phyloP scores from a whole-genome alignment of 2,797 vertebrate genomes.

The Apodemus agrarius region DNA sequence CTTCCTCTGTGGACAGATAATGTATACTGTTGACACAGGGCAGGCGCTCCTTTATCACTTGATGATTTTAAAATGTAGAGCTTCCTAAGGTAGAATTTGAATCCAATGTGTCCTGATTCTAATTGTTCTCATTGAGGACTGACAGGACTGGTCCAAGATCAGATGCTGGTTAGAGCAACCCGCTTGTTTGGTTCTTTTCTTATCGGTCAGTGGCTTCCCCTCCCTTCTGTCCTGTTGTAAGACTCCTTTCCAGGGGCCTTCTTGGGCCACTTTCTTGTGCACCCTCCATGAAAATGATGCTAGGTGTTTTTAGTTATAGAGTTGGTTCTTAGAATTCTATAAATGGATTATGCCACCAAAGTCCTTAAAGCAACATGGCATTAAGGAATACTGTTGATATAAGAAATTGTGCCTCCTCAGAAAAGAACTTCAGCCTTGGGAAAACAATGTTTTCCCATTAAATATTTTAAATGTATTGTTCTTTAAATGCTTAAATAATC shows the following conservation, averaged over 20 bases:
- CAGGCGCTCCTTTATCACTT: neutral
- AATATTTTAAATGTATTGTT: neutral
- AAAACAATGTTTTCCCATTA: neutral
- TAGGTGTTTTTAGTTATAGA: neutral
- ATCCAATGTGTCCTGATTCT: neutral
- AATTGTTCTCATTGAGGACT: neutral
- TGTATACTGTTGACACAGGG: neutral
- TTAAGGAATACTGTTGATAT: neutral
- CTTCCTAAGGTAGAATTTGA: neutral
- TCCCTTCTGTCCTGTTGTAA: neutral
- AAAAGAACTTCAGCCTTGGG: neutral
- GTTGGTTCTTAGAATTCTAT: neutral
- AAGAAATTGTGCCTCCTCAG: neutral
- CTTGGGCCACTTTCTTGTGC: neutral
- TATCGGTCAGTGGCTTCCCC: neutral
- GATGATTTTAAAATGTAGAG: neutral
- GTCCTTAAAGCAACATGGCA: neutral
- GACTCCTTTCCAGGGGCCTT: neutral
- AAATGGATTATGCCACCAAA: neutral
- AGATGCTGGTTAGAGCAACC: neutral
- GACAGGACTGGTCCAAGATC: neutral
- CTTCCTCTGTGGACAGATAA: neutral
- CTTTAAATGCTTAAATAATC: slow-evolving; percentile 29
- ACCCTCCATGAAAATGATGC: neutral
- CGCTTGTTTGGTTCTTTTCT: neutral